These are phyloP conservation scores for Polyommatus iphigenia DNA, from an alignment of 2,888 invertebrate genomes.

Conservation along the genomic window DNA sequence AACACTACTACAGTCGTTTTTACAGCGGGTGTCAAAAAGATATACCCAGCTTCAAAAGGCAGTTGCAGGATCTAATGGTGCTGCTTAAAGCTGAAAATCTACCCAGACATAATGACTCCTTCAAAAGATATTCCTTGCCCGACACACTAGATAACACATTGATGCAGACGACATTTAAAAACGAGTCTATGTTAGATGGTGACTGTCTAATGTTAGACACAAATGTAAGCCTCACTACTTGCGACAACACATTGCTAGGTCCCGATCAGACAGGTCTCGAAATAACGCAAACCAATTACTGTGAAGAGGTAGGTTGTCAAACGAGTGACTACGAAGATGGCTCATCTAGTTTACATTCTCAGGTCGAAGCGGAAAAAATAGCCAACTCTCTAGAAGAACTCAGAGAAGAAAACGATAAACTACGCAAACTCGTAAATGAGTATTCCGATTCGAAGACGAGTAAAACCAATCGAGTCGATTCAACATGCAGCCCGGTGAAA, in stretches of 20 bases:
- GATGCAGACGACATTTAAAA: constrained; percentile 53
- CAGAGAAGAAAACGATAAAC: constrained; percentile 53
- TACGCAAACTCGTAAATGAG: constrained; percentile 50
- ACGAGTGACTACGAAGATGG: constrained; percentile 46
- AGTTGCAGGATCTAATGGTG: constrained; percentile 56
- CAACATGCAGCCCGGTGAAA: constrained; percentile 52
- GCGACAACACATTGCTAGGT: constrained; percentile 60
- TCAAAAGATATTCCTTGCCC: constrained; percentile 64
- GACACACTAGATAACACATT: constrained; percentile 58
- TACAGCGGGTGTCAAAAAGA: constrained; percentile 69
- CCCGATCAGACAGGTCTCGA: constrained; percentile 66
- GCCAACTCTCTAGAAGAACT: constrained; percentile 49
- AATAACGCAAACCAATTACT: constrained; percentile 53
- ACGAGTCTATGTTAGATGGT: constrained; percentile 67
- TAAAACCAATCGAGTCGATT: constrained; percentile 41
- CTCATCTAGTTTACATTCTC: constrained; percentile 45
- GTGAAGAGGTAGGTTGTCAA: constrained; percentile 57
- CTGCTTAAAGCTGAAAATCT: constrained; percentile 55
- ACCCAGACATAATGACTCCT: constrained; percentile 50
- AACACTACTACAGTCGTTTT: constrained; percentile 65
- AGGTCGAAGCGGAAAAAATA: constrained; percentile 49
- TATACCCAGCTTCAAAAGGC: constrained; percentile 63
- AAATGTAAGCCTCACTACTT: constrained; percentile 63
- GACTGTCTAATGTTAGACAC: constrained; percentile 73
- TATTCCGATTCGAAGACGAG: constrained; percentile 40